Evolutionary conservation across 92 coral and sea anemone species (phyloP), one percentile per base, ranked within the genome.

Genomic region (Ricordea florida): DNA sequence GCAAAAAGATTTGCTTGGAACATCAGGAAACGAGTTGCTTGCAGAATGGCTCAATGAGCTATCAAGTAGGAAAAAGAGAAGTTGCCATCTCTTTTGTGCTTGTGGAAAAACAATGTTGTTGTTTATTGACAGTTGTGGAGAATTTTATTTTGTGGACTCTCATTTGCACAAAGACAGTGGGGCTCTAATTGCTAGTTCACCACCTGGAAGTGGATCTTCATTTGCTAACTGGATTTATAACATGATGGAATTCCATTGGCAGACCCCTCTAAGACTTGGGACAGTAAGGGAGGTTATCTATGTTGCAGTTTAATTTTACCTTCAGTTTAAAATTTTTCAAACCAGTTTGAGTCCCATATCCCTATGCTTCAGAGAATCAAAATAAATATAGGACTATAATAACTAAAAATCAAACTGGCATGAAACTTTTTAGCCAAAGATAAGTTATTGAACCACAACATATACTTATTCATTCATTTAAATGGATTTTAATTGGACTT

Each of bases 191-290:
- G 57, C 57, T 1, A 49, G 29, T 49, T 28, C 31, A 49, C 30
- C 30, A 22, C 57, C 57, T 4, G 57, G 57, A 10, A 7, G 26
- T 6, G 57, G 77, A n/a, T 5, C 10, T 2, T 29, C 59, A 34
- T 50, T 69, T 51, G 26, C 64, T 17, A 48, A 30, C 23, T 69
- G 76, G 76, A 29, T 69, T n/a, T 61, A 69, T 23, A 48, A 15
- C 6, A 69, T 69, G 76, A 69, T 69, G 76, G 47, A 24, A 29
- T 16, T 26, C 31, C 9, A 55, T 25, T 69, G 76, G 63, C 32
- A 31, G 20, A 13, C 41, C 35, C 59, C 76, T 31, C 35, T 33
- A 4, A 29, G 63, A 3, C 4, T 69, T 16, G 77, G 62, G 40
- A 50, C 77, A 14, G 47, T 69, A 5, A 51, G 16, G 18, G 77